Evolutionary conservation across 2,888 invertebrate species (phyloP).

Genomic region (Laothoe populi): DNA sequence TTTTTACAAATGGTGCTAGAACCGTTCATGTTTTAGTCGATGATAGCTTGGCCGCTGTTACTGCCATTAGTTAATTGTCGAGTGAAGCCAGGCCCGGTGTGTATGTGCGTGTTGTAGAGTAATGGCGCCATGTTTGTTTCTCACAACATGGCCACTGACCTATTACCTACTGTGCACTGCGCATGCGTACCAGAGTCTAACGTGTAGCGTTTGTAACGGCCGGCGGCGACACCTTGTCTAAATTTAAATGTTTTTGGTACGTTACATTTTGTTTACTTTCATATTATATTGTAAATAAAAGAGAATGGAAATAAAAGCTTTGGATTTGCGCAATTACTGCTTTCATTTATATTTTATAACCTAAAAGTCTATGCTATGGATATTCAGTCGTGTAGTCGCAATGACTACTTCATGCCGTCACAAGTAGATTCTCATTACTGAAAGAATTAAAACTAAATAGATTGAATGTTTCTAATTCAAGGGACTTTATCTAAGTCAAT

Average conservation of each 20-base stretch:
- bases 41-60: conserved; percentile 73
- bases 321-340: conserved; percentile 73
- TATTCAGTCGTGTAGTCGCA: too few species aligned
- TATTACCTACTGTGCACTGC: conserved; percentile 1
- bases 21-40: conserved; percentile 73
- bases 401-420: too few species aligned
- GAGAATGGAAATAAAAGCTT: conserved; percentile 76
- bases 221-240: conserved; percentile 50
- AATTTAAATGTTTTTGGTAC: conserved; percentile 74
- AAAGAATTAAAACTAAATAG: too few species aligned
- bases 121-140: conserved; percentile 12
- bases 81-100: background rate
- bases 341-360: too few species aligned
- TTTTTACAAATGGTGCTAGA: conserved; percentile 84
- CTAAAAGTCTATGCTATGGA: too few species aligned
- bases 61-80: conserved; percentile 52
- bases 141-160: conserved; percentile 2
- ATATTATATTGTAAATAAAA: conserved; percentile 83
- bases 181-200: background rate
- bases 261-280: conserved; percentile 84
- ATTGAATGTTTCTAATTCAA: too few species aligned
- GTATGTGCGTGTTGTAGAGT: background rate
- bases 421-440: too few species aligned
- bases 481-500: too few species aligned
- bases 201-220: conserved; percentile 34